Evolutionary conservation across 2,797 vertebrate genomes (phyloP).

Genomic region (Austrolebias charrua): DNA sequence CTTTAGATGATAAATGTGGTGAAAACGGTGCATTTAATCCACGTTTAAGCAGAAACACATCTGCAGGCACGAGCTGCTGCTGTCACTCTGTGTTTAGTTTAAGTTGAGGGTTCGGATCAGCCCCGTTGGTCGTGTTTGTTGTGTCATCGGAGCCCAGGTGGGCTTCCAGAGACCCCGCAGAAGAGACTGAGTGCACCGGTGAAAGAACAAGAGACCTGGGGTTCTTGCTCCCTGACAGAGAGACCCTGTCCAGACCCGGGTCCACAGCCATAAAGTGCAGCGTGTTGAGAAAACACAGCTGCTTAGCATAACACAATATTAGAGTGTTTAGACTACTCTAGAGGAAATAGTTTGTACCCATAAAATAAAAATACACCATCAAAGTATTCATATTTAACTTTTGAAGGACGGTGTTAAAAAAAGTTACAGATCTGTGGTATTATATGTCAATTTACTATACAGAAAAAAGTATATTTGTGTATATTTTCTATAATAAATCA

Average conservation of each 20-base stretch:
- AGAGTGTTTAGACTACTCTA: conserved; percentile 80
- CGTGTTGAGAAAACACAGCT: conserved; percentile 78
- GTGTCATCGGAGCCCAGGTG: conserved; percentile 70
- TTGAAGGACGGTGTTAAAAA: conserved; percentile 32
- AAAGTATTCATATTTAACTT: conserved; percentile 62
- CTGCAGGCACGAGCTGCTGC: neutral
- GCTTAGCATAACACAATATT: conserved; percentile 79
- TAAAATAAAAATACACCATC: conserved; percentile 56
- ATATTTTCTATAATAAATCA: neutral
- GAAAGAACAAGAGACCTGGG: conserved; percentile 65
- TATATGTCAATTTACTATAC: conserved; percentile 4
- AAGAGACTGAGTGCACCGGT: conserved; percentile 45
- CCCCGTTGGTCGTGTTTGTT: conserved; percentile 59
- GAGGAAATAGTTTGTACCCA: conserved; percentile 77
- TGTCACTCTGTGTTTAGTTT: conserved; percentile 16
- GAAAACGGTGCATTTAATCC: conserved; percentile 14
- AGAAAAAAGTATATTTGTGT: neutral
- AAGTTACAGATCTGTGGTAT: conserved; percentile 19
- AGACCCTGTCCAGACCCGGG: conserved; percentile 78
- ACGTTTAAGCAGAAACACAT: neutral
- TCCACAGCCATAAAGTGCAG: conserved; percentile 70
- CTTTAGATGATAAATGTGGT: conserved; percentile 12
- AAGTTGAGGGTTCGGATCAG: conserved; percentile 19
- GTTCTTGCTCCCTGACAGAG: conserved; percentile 71
- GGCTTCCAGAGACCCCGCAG: conserved; percentile 50